Conservation (phyloP, 2,888 invertebrate genomes). For the Drosophila atripex region DNA sequence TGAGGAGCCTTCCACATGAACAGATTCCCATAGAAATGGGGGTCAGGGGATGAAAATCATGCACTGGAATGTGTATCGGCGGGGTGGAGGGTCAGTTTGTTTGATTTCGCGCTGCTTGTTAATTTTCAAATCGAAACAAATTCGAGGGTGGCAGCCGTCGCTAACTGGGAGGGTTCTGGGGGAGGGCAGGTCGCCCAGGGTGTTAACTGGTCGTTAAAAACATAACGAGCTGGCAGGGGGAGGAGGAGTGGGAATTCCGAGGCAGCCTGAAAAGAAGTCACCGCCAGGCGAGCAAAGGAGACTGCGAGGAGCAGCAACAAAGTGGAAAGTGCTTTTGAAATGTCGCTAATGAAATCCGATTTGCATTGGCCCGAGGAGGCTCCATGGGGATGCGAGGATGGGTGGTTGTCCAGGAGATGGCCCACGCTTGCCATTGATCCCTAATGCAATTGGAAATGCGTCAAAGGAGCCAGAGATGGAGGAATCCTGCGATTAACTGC, state of each 20-base stretch:
- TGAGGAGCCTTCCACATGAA: conserved; percentile 61
- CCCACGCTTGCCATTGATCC: conserved; percentile 32
- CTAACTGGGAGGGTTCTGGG: neutral
- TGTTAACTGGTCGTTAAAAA: conserved; percentile 63
- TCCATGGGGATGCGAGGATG: neutral
- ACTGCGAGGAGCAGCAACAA: conserved; percentile 31
- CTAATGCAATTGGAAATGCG: conserved; percentile 37
- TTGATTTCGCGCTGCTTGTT: conserved; percentile 51
- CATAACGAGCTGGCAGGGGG: conserved; percentile 33
- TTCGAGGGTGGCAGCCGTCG: conserved; percentile 14
- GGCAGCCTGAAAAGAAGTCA: neutral
- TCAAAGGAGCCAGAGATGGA: neutral
- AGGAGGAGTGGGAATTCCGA: neutral
- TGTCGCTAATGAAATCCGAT: conserved; percentile 54
- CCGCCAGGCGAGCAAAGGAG: conserved; percentile 9
- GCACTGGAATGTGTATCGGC: conserved; percentile 49
- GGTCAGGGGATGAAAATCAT: conserved; percentile 47
- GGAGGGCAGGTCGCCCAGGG: neutral
- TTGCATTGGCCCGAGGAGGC: conserved; percentile 20
- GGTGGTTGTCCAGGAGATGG: conserved; percentile 1
- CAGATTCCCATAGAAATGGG: conserved; percentile 42
- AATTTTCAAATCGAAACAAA: conserved; percentile 41
- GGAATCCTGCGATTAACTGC: neutral
- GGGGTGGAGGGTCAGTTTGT: conserved; percentile 53
- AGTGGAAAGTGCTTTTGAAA: conserved; percentile 39